Conservation (phyloP, 1,140 invertebrate species). For the Colletes latitarsis region DNA sequence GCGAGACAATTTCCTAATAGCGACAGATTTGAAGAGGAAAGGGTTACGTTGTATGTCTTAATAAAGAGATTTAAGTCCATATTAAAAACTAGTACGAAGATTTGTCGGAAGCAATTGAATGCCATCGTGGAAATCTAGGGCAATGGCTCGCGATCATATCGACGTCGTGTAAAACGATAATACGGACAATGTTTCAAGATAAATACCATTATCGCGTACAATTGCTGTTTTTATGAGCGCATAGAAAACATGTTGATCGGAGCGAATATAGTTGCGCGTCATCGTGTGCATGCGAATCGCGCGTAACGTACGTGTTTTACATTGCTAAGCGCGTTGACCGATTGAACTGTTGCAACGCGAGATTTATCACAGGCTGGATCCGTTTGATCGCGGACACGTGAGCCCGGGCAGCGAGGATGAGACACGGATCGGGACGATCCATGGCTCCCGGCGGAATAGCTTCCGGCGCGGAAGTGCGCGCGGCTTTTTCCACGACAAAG, state of each 20-base stretch:
- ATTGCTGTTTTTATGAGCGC: neutral
- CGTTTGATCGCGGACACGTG: neutral
- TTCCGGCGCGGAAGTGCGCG: too few relatives aligned
- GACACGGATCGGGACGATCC: neutral
- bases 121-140: too few relatives aligned
- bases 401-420: too few relatives aligned
- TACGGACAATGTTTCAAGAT: neutral
- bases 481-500: neutral
- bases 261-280: conserved; percentile 18
- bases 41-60: too few relatives aligned
- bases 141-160: neutral
- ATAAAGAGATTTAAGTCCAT: too few relatives aligned
- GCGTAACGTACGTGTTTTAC: neutral
- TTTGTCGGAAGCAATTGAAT: too few relatives aligned
- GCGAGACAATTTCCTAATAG: too few relatives aligned
- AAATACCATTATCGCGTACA: neutral
- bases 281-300: neutral
- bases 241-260: conserved; percentile 18
- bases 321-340: conserved; percentile 24
- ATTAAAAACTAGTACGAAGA: too few relatives aligned
- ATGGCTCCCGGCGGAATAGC: neutral
- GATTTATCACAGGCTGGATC: neutral
- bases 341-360: neutral
- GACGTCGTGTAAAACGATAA: neutral
- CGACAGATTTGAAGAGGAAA: too few relatives aligned